A percentile compares a stretch with the other conserved stretches of the same genome.
These are phyloP conservation scores for Dreissena polymorpha DNA, from an alignment of 1,140 invertebrate genomes.

Conservation along the genomic window DNA sequence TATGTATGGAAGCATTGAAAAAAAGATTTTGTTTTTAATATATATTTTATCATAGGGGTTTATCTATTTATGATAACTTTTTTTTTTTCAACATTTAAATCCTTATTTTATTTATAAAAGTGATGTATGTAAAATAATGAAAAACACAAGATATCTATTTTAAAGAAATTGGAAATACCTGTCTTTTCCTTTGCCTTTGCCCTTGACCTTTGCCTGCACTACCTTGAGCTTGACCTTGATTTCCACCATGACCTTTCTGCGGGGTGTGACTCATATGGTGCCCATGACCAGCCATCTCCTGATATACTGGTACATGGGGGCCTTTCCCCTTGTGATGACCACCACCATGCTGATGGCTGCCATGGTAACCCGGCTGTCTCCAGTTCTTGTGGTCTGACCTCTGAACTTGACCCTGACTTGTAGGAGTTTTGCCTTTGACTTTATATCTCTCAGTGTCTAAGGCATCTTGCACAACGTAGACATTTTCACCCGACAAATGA, in stretches of 20 bases:
- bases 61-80: background rate
- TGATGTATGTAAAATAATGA: background rate
- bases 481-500: background rate
- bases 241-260: constrained; percentile 19
- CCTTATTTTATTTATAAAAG: constrained; percentile 1
- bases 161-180: constrained; percentile 10
- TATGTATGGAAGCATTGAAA: background rate
- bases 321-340: background rate
- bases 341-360: background rate
- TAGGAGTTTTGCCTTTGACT: background rate
- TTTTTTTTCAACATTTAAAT: background rate
- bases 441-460: background rate
- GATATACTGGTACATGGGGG: too few species aligned
- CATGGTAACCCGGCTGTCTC: background rate
- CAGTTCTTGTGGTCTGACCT: background rate
- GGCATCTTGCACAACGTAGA: background rate
- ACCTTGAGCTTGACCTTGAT: constrained; percentile 15
- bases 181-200: constrained; percentile 48
- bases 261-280: background rate
- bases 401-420: constrained; percentile 8
- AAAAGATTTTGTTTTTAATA: background rate
- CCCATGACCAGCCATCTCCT: too few species aligned
- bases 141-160: background rate
- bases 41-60: background rate
- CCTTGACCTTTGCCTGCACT: constrained; percentile 35